Base-by-base conservation (phyloP, 1,140 invertebrate genomes). In the Zelostemma sp. region DNA sequence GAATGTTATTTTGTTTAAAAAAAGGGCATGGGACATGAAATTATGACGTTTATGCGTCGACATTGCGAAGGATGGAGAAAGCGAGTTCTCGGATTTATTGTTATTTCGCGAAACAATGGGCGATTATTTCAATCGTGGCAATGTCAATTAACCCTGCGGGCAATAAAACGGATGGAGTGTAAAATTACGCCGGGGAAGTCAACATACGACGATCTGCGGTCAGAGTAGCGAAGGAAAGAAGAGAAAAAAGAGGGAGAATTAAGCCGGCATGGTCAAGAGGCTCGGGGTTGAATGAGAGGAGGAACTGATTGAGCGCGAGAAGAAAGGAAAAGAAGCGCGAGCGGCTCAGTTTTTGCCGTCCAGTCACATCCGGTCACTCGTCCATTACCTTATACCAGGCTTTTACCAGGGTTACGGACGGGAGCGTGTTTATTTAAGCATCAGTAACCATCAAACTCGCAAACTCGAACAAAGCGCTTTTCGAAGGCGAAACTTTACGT, bases 351-450 rank as follows among this genome's bases (percentile, higher is more conserved):
- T 82, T 82, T 83, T 84, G 73, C 71, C 48, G 71, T 56, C 53
- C 46, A 75, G 76, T 81, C 76, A 77, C 77, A 83, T 83, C 82
- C 80, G 79, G 79, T 79, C 75, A 79, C 76, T 72, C 70, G 77
- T 79, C 71, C 68, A 77, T 66, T 67, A 68, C 53, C 60, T 49
- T 47, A 55, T 46, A 55, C 50, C 51, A 51, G 59, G 58, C 62
- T 56, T 57, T 71, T 60, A 74, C 72, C 51, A 65, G 43, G 61
- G 60, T 75, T 61, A 63, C 70, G 60, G 57, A 61, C 66, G 75
- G 68, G 67, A 77, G 68, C 76, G 74, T 82, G 73, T 81, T 81
- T 82, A 81, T 73, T 80, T 75, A 79, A 81, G 72, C 76, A 80
- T 78, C 66, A 71, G 72, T 75, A 72, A 77, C 72, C 75, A 56